phyloP scores from a whole-genome alignment of 2,888 invertebrate genomes.

The Ophraella communa region DNA sequence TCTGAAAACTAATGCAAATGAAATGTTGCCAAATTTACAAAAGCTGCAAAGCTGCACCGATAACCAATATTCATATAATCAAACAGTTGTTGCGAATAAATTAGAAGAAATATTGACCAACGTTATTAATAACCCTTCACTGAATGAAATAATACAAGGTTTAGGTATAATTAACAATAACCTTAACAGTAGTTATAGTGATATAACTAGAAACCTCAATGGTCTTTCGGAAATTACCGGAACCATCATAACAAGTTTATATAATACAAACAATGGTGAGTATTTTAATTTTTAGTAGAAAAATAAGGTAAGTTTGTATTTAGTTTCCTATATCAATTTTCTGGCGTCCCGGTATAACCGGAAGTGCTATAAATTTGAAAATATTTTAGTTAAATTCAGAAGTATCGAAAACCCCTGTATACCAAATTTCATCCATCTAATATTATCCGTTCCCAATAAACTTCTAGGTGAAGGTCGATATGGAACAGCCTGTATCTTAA shows the following conservation, averaged over 20 bases:
- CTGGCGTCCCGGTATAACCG: no score
- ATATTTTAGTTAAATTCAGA: no score
- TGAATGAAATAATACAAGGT: background rate
- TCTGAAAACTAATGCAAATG: slow-evolving; percentile 52
- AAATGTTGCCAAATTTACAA: slow-evolving; percentile 48
- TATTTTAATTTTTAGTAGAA: background rate
- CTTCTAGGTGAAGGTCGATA: no score
- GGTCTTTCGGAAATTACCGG: slow-evolving; percentile 63
- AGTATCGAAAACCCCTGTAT: no score
- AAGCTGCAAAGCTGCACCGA: slow-evolving; percentile 54
- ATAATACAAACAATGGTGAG: slow-evolving; percentile 16
- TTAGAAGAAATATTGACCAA: slow-evolving; percentile 34
- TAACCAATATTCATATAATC: slow-evolving; percentile 61
- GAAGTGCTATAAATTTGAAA: no score
- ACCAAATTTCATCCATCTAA: no score
- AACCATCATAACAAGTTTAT: slow-evolving; percentile 66
- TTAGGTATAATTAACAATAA: slow-evolving; percentile 34
- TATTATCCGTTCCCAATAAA: no score
- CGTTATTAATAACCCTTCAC: background rate
- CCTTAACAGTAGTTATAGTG: slow-evolving; percentile 44
- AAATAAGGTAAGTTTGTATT: no score
- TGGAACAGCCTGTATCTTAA: no score
- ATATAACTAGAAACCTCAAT: slow-evolving; percentile 46
- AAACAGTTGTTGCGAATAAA: slow-evolving; percentile 59
- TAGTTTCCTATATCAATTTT: no score